These are phyloP conservation scores for Uria aalge DNA, from an alignment of 2,113 vertebrate species.

Conservation along the genomic window DNA sequence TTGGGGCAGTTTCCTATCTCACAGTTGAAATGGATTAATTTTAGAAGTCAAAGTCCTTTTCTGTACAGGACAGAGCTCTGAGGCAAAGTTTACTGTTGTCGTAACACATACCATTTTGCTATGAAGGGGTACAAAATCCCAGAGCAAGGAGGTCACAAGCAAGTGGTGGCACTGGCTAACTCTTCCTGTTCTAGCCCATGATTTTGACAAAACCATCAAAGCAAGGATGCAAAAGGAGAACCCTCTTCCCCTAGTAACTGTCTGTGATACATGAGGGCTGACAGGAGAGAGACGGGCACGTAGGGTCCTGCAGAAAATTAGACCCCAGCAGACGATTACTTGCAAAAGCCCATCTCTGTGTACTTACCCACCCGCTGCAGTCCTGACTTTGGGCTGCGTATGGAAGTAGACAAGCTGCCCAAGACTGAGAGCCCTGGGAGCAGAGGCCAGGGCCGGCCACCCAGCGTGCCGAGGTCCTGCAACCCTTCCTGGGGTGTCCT, in stretches of 20 bases:
- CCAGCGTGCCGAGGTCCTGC: rapidly evolving
- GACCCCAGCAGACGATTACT: not conserved
- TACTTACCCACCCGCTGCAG: not conserved
- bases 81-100: not conserved
- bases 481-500: not conserved
- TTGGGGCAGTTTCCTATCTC: not conserved
- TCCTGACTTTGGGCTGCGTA: rapidly evolving
- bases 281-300: rapidly evolving
- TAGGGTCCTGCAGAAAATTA: not conserved
- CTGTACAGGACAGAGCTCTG: rapidly evolving
- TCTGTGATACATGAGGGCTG: rapidly evolving
- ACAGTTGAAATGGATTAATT: not conserved
- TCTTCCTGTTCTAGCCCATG: not conserved
- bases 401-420: not conserved
- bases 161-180: not conserved
- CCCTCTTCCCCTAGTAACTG: not conserved
- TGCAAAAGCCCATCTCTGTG: not conserved
- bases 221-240: not conserved
- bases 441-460: too few species aligned
- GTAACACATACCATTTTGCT: not conserved
- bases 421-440: not conserved
- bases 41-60: not conserved
- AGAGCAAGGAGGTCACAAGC: not conserved
- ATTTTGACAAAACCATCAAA: not conserved
- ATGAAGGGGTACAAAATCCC: not conserved